Percentiles rank a stretch among this genome's conserved stretches.
Evolutionary conservation across 2,113 vertebrate genomes (phyloP).

Genomic region (Erythrocebus patas): DNA sequence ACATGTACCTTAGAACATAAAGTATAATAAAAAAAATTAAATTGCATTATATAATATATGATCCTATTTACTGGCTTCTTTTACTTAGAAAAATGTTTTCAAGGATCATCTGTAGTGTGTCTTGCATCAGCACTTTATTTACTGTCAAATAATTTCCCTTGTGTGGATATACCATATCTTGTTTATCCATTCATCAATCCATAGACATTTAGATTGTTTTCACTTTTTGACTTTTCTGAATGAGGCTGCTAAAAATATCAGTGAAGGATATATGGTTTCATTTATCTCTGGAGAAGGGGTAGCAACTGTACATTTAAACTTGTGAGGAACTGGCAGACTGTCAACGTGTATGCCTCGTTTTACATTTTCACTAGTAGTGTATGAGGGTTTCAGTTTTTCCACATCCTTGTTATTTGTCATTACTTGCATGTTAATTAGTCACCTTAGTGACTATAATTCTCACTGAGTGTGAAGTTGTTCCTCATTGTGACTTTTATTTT

Average conservation of each 20-base stretch:
- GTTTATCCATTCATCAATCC: not conserved
- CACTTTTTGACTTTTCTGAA: not conserved
- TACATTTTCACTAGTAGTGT: not conserved
- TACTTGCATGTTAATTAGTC: not conserved
- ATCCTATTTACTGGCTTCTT: not conserved
- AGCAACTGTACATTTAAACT: not conserved
- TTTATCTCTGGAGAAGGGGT: not conserved
- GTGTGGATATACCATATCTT: not conserved
- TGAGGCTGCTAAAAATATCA: not conserved
- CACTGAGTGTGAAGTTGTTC: not conserved
- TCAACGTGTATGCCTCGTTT: not conserved
- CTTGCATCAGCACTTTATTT: not conserved
- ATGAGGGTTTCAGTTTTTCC: not conserved
- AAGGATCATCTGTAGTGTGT: not conserved
- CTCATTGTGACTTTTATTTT: not conserved
- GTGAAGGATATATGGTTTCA: not conserved
- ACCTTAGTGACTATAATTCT: not conserved
- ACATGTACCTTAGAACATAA: too few relatives aligned
- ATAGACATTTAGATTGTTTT: not conserved
- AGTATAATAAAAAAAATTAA: too few relatives aligned
- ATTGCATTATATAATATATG: not conserved
- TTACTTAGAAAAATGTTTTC: not conserved
- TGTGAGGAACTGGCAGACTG: not conserved
- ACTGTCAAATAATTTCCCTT: not conserved
- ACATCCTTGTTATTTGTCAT: not conserved